A percentile compares a stretch with the other conserved stretches of the same genome.
Evolutionary conservation across 2,113 vertebrate genomes (phyloP).

Genomic region (Semicossyphus pulcher): DNA sequence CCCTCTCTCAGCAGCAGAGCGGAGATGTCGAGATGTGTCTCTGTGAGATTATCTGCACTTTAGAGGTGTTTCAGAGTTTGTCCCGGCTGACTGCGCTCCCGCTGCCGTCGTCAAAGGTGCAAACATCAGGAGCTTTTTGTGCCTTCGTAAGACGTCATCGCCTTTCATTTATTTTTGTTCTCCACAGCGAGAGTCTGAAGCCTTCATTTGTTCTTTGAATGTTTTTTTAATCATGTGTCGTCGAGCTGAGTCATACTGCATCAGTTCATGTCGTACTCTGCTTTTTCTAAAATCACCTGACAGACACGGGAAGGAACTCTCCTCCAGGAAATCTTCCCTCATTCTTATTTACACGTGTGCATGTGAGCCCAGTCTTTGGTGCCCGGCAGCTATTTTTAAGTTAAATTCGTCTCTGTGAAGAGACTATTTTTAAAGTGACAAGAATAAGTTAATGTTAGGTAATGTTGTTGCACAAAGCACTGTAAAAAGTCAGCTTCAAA

Average conservation of each 20-base stretch:
- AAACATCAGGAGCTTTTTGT: not conserved
- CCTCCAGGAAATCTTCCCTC: not conserved
- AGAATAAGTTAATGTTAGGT: not conserved
- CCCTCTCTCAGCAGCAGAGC: not conserved
- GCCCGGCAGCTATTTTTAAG: not conserved
- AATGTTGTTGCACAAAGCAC: not conserved
- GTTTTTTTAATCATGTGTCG: not conserved
- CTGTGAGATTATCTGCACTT: conserved; percentile 1
- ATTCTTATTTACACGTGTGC: fast-evolving
- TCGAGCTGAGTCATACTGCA: conserved; percentile 28
- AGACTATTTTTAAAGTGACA: not conserved
- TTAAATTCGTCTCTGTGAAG: not conserved
- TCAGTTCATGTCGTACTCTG: not conserved
- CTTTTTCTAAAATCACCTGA: conserved; percentile 18
- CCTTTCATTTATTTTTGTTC: not conserved
- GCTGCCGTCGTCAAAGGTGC: not conserved
- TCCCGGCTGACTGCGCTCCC: not conserved
- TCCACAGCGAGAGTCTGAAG: conserved; percentile 2
- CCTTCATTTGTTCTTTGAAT: not conserved
- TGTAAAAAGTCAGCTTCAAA: not conserved
- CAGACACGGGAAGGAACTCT: not conserved
- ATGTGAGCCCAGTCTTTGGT: not conserved
- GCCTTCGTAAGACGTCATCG: not conserved
- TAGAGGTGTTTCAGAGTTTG: not conserved
- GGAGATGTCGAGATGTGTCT: not conserved